phyloP scores from a whole-genome alignment of 2,113 vertebrate species.

The Ceyx melanurus region DNA sequence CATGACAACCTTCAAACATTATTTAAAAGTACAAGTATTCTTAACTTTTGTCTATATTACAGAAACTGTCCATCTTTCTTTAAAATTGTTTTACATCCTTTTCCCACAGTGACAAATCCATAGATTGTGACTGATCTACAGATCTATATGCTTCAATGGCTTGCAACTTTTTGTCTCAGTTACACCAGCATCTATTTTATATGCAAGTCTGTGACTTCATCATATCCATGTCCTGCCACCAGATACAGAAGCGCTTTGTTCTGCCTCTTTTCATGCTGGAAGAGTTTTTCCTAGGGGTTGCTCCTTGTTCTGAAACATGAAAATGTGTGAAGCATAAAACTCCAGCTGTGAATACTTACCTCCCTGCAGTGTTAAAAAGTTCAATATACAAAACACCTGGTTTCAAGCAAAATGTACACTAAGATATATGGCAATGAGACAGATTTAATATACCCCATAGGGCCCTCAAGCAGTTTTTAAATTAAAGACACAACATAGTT shows the following conservation, averaged over 20 bases:
- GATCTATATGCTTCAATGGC: constrained; percentile 25
- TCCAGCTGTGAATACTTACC: constrained; percentile 88
- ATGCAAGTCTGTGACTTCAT: constrained; percentile 75
- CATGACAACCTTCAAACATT: not conserved
- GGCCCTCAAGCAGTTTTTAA: constrained; percentile 76
- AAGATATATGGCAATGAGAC: constrained; percentile 82
- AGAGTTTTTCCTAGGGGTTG: constrained; percentile 69
- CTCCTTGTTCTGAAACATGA: constrained; percentile 84
- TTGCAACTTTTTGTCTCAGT: constrained; percentile 57
- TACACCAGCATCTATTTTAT: constrained; percentile 66
- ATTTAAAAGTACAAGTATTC: constrained; percentile 14
- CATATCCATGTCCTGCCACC: constrained; percentile 67
- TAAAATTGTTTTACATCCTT: constrained; percentile 26
- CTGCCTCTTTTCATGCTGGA: constrained; percentile 66
- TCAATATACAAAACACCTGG: constrained; percentile 87
- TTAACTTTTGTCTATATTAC: not conserved
- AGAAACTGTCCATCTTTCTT: constrained; percentile 10
- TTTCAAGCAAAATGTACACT: constrained; percentile 81
- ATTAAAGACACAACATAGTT: constrained; percentile 77
- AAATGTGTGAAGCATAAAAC: constrained; percentile 87
- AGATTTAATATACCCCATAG: constrained; percentile 85
- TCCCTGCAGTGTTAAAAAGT: constrained; percentile 84
- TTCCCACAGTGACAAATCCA: constrained; percentile 28
- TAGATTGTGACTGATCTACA: constrained; percentile 44
- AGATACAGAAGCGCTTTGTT: constrained; percentile 78